phyloP scores from a whole-genome alignment of 2,797 vertebrate genomes.

The Adrianichthys oophorus region DNA sequence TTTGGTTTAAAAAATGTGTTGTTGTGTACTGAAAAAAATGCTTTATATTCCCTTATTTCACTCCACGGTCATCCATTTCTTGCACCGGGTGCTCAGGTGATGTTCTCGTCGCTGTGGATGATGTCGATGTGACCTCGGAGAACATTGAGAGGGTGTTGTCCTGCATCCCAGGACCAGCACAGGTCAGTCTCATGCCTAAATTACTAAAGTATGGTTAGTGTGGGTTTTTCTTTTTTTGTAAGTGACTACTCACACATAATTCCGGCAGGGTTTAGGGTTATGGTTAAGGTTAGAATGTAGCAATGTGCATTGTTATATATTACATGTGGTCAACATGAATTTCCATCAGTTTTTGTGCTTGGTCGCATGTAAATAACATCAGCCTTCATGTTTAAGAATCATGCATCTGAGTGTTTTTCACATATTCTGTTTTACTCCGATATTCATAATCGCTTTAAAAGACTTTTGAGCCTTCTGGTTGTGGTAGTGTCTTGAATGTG shows the following conservation, averaged over 20 bases:
- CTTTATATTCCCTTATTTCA: neutral
- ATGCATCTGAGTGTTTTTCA: too few species aligned
- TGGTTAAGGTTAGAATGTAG: too few species aligned
- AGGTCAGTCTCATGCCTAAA: constrained; percentile 75
- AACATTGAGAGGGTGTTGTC: constrained; percentile 96
- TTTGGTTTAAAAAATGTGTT: neutral
- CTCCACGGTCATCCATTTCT: neutral
- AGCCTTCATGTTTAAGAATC: too few species aligned
- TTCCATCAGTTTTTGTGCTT: too few species aligned
- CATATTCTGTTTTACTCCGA: too few species aligned
- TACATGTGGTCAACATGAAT: too few species aligned
- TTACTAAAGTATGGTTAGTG: too few species aligned
- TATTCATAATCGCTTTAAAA: constrained; percentile 13
- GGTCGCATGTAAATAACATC: too few species aligned
- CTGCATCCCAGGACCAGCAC: constrained; percentile 91
- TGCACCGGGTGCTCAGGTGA: constrained; percentile 81
- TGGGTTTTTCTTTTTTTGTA: too few species aligned
- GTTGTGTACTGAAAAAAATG: neutral
- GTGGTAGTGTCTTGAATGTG: constrained; percentile 31
- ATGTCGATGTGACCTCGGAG: constrained; percentile 92
- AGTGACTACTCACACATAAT: too few species aligned
- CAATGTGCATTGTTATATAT: too few species aligned
- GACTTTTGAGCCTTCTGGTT: constrained; percentile 16
- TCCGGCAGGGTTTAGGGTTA: too few species aligned
- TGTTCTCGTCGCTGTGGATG: constrained; percentile 89